Evolutionary conservation across 2,797 vertebrate genomes (phyloP).

Genomic region (Protosalanx chinensis): DNA sequence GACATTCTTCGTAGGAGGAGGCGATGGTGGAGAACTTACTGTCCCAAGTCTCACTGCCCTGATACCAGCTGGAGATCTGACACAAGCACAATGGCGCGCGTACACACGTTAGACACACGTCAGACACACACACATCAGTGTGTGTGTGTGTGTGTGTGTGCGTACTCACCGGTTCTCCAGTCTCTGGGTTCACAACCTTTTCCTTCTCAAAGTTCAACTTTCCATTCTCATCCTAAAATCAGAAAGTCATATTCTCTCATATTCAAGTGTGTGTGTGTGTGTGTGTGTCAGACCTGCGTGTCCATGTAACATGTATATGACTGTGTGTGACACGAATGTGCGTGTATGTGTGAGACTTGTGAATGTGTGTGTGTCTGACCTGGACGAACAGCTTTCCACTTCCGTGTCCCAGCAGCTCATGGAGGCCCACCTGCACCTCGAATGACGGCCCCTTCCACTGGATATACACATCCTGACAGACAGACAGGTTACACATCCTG

Average conservation of each 20-base stretch:
- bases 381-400: slow-evolving; percentile 90
- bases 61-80: slow-evolving; percentile 88
- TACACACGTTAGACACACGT: not conserved
- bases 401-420: slow-evolving; percentile 88
- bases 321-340: too few species aligned
- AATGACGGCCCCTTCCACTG: slow-evolving; percentile 88
- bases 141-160: not conserved
- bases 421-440: slow-evolving; percentile 90
- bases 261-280: not conserved
- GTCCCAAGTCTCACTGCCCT: slow-evolving; percentile 87
- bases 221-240: slow-evolving; percentile 78
- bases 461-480: slow-evolving; percentile 81
- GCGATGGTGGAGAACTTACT: slow-evolving; percentile 91
- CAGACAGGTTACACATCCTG: slow-evolving; percentile 4
- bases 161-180: slow-evolving; percentile 77
- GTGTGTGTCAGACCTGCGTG: not conserved
- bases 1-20: slow-evolving; percentile 88
- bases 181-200: slow-evolving; percentile 84
- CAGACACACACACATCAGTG: not conserved
- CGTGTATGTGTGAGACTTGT: not conserved
- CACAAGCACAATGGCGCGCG: not conserved
- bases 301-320: too few species aligned
- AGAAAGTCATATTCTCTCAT: not conserved
- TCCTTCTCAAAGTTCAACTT: slow-evolving; percentile 84
- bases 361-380: slow-evolving; percentile 59